Evolutionary conservation across 2,113 vertebrate species (phyloP).

Genomic region (Murina feae): DNA sequence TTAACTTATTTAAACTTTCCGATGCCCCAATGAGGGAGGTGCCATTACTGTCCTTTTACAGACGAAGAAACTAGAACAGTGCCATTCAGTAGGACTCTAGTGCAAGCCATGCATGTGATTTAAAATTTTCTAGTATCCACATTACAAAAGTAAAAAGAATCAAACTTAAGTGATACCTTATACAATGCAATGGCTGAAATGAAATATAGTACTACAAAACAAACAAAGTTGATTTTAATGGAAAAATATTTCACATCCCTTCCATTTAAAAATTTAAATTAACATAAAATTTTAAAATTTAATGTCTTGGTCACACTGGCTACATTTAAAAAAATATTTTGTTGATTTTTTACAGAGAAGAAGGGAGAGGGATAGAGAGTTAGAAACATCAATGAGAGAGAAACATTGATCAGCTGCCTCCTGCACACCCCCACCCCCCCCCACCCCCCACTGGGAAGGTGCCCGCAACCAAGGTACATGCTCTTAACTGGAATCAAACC

Average conservation of each 20-base stretch:
- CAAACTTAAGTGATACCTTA: constrained; percentile 14
- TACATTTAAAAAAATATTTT: too few relatives aligned
- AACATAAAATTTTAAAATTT: background rate
- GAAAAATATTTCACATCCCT: background rate
- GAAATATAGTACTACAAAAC: background rate
- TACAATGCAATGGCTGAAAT: background rate
- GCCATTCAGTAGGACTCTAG: background rate
- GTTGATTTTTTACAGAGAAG: too few relatives aligned
- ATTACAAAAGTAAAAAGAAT: background rate
- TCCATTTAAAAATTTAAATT: constrained; percentile 14
- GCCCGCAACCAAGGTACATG: too few relatives aligned
- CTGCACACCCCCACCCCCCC: too few relatives aligned
- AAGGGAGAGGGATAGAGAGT: too few relatives aligned
- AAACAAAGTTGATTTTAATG: background rate
- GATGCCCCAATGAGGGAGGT: too few relatives aligned
- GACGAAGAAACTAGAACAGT: background rate
- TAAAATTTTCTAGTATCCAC: background rate
- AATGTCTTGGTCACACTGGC: background rate
- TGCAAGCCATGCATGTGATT: background rate
- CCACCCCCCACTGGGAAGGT: too few relatives aligned
- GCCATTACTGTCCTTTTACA: background rate
- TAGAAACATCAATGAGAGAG: too few relatives aligned
- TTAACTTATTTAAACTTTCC: background rate
- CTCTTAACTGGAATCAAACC: too few relatives aligned
- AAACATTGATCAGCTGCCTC: too few relatives aligned